Evolutionary conservation across 2,797 vertebrate genomes (phyloP).

Genomic region (Enteromius paludinosus): DNA sequence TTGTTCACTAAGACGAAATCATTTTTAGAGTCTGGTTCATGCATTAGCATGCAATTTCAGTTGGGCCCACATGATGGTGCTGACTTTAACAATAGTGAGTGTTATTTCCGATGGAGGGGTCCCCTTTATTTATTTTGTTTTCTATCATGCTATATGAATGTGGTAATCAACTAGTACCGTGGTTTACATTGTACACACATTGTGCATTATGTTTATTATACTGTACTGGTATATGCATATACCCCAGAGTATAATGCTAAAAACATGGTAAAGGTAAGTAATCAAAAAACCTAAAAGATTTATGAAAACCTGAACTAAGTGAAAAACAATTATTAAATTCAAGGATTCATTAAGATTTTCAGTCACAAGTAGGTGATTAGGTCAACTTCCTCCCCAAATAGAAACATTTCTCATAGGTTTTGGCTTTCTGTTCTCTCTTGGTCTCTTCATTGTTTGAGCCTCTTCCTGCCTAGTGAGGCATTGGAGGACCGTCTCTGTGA

Average conservation of each 20-base stretch:
- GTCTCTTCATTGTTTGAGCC: constrained; percentile 70
- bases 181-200: too few species aligned
- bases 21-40: not conserved
- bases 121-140: not conserved
- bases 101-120: not conserved
- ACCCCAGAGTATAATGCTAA: not conserved
- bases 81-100: not conserved
- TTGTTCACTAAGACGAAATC: not conserved
- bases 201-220: not conserved
- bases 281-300: not conserved
- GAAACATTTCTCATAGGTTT: constrained; percentile 77
- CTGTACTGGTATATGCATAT: not conserved
- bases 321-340: constrained; percentile 18
- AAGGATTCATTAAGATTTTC: constrained; percentile 52
- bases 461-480: constrained; percentile 62
- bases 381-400: constrained; percentile 61
- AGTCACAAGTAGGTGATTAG: constrained; percentile 52
- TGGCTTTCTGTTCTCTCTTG: constrained; percentile 72
- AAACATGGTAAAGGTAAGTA: not conserved
- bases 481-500: constrained; percentile 61
- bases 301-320: not conserved
- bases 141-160: not conserved
- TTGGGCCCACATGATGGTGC: constrained; percentile 22
- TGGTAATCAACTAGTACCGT: not conserved
- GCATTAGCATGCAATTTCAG: not conserved